These are phyloP conservation scores for Eucriotettix oculatus DNA, from an alignment of 2,888 invertebrate genomes.

Conservation along the genomic window DNA sequence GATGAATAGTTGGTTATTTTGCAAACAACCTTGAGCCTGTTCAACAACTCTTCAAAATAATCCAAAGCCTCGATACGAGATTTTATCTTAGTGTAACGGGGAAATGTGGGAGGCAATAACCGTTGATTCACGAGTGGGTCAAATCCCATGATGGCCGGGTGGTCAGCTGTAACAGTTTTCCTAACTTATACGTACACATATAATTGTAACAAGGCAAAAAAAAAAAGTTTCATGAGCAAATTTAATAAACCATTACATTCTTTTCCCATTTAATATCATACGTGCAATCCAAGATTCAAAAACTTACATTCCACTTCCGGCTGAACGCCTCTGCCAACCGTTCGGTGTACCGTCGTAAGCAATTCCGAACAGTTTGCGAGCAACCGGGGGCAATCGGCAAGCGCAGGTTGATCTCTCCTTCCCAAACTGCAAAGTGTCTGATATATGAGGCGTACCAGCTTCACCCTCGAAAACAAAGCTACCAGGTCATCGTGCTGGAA, in stretches of 20 bases:
- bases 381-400: slow-evolving; percentile 65
- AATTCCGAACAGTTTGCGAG: slow-evolving; percentile 67
- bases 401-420: slow-evolving; percentile 42
- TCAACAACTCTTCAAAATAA: slow-evolving; percentile 69
- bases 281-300: too few species aligned
- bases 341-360: slow-evolving; percentile 62
- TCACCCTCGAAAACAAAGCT: slow-evolving; percentile 61
- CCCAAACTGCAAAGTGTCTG: slow-evolving; percentile 57
- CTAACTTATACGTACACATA: too few species aligned
- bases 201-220: too few species aligned
- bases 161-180: slow-evolving; percentile 33
- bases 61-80: slow-evolving; percentile 54
- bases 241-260: too few species aligned
- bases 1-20: slow-evolving; percentile 62
- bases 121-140: slow-evolving; percentile 93
- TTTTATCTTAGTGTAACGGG: slow-evolving; percentile 85
- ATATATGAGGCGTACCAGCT: slow-evolving; percentile 74
- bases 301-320: slow-evolving; percentile 42
- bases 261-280: too few species aligned
- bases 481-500: slow-evolving; percentile 38
- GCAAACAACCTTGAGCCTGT: slow-evolving; percentile 62
- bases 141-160: slow-evolving; percentile 68
- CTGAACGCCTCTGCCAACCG: slow-evolving; percentile 55
- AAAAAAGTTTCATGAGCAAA: too few species aligned
- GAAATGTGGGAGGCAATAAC: slow-evolving; percentile 93